A percentile compares a stretch with the other conserved stretches of the same genome.
Conservation (phyloP, 2,888 invertebrate genomes). For the Lepidocyrtinus sp. region DNA sequence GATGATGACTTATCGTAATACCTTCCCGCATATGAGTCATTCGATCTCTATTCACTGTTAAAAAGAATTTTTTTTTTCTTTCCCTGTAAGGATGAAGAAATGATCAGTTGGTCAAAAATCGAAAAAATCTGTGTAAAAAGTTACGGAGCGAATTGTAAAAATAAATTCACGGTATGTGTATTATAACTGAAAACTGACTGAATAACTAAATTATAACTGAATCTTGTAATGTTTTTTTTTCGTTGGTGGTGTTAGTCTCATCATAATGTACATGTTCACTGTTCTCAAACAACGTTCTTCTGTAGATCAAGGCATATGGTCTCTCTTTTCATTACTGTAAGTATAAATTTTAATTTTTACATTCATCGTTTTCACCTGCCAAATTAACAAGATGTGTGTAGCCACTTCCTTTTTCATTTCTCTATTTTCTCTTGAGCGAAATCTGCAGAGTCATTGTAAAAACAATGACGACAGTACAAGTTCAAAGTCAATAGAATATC, state of each 20-base stretch:
- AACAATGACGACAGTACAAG: constrained; percentile 49
- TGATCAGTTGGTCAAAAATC: neutral
- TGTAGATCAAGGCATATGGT: neutral
- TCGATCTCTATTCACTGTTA: neutral
- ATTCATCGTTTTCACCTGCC: too few species aligned
- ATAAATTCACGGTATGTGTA: neutral
- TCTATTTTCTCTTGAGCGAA: neutral
- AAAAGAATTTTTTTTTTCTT: neutral
- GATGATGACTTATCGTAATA: constrained; percentile 65
- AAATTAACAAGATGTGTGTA: neutral
- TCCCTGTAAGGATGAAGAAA: neutral
- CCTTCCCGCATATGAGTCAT: neutral
- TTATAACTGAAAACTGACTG: neutral
- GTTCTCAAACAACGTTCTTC: too few species aligned
- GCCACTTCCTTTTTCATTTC: neutral
- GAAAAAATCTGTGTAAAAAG: too few species aligned
- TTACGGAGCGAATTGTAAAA: too few species aligned
- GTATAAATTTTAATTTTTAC: neutral
- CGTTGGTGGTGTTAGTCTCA: too few species aligned
- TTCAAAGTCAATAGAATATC: constrained; percentile 37
- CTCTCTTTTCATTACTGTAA: neutral
- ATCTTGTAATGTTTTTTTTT: too few species aligned
- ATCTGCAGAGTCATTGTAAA: constrained; percentile 48
- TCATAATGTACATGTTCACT: too few species aligned
- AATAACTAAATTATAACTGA: too few species aligned